Percentiles rank a stretch among this genome's conserved stretches.
Evolutionary conservation across 2,888 invertebrate genomes (phyloP).

Genomic region (Philaethria dido): DNA sequence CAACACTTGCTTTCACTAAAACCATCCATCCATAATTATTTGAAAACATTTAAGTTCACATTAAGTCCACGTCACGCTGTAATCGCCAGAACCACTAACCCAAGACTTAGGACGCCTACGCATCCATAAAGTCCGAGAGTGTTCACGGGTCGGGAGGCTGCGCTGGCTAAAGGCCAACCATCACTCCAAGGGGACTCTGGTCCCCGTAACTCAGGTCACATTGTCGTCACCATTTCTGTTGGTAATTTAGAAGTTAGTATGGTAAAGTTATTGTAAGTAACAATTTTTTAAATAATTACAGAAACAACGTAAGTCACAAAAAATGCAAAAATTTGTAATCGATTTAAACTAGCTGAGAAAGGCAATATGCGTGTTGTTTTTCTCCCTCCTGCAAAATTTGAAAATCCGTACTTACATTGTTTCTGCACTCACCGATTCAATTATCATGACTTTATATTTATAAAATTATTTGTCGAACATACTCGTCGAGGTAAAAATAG

Average conservation of each 20-base stretch:
- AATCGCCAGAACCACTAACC: neutral
- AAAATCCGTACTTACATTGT: too few relatives aligned
- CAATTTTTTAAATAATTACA: neutral
- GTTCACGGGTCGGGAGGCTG: constrained; percentile 34
- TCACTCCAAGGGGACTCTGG: constrained; percentile 66
- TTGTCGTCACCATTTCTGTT: constrained; percentile 75
- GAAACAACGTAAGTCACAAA: too few relatives aligned
- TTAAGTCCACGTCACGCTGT: constrained; percentile 15
- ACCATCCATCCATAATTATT: neutral
- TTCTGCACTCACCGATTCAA: too few relatives aligned
- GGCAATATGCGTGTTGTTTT: too few relatives aligned
- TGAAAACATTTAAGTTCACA: constrained; percentile 9
- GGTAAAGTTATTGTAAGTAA: neutral
- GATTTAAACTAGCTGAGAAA: too few relatives aligned
- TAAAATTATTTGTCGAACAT: too few relatives aligned
- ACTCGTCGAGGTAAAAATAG: too few relatives aligned
- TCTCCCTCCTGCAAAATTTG: too few relatives aligned
- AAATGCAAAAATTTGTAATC: too few relatives aligned
- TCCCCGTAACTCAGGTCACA: constrained; percentile 71
- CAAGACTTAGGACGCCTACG: constrained; percentile 44
- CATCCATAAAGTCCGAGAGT: constrained; percentile 34
- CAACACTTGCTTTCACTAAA: constrained; percentile 7
- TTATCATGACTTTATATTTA: too few relatives aligned
- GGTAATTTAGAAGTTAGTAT: neutral
- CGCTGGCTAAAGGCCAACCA: constrained; percentile 64